Percentiles rank a stretch among this genome's conserved stretches.
Conservation (phyloP, 2,888 invertebrate species). For the Atethmia centrago region DNA sequence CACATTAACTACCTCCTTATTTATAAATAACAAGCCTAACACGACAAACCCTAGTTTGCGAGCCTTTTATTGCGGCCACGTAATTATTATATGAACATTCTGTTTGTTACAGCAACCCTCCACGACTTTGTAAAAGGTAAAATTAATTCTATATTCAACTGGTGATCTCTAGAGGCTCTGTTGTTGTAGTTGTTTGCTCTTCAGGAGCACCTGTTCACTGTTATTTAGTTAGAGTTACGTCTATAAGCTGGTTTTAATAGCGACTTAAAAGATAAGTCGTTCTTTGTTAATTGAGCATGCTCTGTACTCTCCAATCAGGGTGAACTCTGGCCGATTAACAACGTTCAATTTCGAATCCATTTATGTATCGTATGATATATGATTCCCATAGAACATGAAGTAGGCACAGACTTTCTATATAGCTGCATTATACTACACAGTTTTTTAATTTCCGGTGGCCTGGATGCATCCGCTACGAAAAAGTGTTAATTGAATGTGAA, state of each 20-base stretch:
- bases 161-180: slow-evolving; percentile 36
- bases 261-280: neutral
- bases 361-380: slow-evolving; percentile 33
- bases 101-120: slow-evolving; percentile 38
- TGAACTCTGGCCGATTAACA: slow-evolving; percentile 8
- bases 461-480: slow-evolving; percentile 83
- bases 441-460: slow-evolving; percentile 88
- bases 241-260: slow-evolving; percentile 14
- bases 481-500: slow-evolving; percentile 87
- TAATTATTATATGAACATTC: slow-evolving; percentile 62
- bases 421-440: slow-evolving; percentile 76
- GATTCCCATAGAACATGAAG: slow-evolving; percentile 49
- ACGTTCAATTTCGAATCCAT: slow-evolving; percentile 41
- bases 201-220: slow-evolving; percentile 40
- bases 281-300: neutral
- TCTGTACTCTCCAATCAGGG: neutral
- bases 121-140: slow-evolving; percentile 34
- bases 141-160: slow-evolving; percentile 58
- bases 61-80: slow-evolving; percentile 58
- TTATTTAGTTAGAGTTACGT: slow-evolving; percentile 22
- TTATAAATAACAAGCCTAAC: slow-evolving; percentile 82
- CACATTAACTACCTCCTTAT: slow-evolving; percentile 82
- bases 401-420: slow-evolving; percentile 63
- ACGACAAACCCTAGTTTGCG: slow-evolving; percentile 48
- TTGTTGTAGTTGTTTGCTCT: slow-evolving; percentile 49